Evolutionary conservation across 1,140 invertebrate genomes (phyloP).

Genomic region (Drosophila virilis): DNA sequence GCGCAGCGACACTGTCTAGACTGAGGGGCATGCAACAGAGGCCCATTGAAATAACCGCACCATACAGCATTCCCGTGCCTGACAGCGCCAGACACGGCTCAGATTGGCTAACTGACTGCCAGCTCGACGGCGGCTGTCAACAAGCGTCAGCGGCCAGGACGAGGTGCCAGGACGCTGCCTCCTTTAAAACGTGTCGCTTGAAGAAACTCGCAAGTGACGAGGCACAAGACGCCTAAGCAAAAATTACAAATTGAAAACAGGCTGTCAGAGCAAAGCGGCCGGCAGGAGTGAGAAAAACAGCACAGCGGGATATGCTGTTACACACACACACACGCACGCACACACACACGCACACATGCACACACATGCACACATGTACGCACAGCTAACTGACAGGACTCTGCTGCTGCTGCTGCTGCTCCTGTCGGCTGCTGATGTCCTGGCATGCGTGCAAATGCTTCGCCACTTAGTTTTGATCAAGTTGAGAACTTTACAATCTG

Average conservation of each 20-base stretch:
- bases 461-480: constrained; percentile 76
- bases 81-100: constrained; percentile 59
- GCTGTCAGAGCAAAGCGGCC: constrained; percentile 23
- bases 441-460: constrained; percentile 72
- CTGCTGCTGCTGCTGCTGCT: constrained; percentile 8
- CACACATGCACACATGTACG: constrained; percentile 21
- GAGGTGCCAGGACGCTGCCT: constrained; percentile 23
- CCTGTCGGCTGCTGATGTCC: constrained; percentile 35
- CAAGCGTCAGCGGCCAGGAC: constrained; percentile 22
- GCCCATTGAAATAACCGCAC: constrained; percentile 36
- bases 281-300: constrained; percentile 35
- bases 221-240: constrained; percentile 33
- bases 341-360: constrained; percentile 16
- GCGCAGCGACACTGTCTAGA: constrained; percentile 33
- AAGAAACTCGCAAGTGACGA: constrained; percentile 49
- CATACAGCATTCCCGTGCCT: constrained; percentile 44
- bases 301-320: constrained; percentile 29
- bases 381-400: constrained; percentile 29
- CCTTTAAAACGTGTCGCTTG: constrained; percentile 62
- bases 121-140: constrained; percentile 34
- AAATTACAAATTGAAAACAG: constrained; percentile 61
- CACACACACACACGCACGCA: neutral
- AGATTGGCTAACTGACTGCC: constrained; percentile 10
- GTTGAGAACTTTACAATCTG: constrained; percentile 66
- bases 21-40: constrained; percentile 21